Base-by-base conservation (phyloP, 1,140 invertebrate genomes). In the Pogonus chalceus region DNA sequence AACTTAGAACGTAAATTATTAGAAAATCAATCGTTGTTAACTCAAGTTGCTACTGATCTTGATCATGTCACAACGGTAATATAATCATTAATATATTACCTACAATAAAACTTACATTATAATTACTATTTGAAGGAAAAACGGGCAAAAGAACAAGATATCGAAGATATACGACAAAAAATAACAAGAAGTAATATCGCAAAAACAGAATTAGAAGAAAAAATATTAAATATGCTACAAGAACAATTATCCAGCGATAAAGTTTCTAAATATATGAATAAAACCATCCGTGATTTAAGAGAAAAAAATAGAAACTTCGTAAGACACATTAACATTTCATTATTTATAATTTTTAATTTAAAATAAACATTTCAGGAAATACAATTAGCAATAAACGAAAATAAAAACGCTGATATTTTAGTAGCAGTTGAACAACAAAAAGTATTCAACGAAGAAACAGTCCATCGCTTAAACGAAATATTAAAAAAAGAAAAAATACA, bases 211-310 rank as follows among this genome's bases (percentile, higher is more conserved):
- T 59, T 82, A 35, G 84, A 87, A 63, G 78, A 83, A 52, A 61
- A 75, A n/a, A 79, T 87, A 37, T 62, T 86, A 10, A 64, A 69
- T 35, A 75, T 79, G 49, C 68, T 87, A 0, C 80, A 87, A 60
- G 81, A 85, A 14, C 81, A 84, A 60, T 59, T 84, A n/a, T 70
- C 79, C 2, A 79, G 81, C 23, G 79, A 87, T 57, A 85, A 85
- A 64, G 76, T 78, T 0, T 46, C 62, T 2, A 49, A 53, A 20
- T 26, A 59, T 23, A 35, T 66, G 14, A 53, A 56, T 20, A 51
- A 46, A 7, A 56, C 54, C 24, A 58, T 50, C n/a, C 21, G 24
- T 1, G 23, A 57, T 21, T 52, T 63, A 37, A 51, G 61, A 16
- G 37, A 61, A 2, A 60, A 57, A 43, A 56, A 49, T 12, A 24